Percentiles rank a stretch among this genome's conserved stretches.
These are phyloP conservation scores for Ptychoptera albimana DNA, from an alignment of 2,888 invertebrate genomes.

Conservation along the genomic window DNA sequence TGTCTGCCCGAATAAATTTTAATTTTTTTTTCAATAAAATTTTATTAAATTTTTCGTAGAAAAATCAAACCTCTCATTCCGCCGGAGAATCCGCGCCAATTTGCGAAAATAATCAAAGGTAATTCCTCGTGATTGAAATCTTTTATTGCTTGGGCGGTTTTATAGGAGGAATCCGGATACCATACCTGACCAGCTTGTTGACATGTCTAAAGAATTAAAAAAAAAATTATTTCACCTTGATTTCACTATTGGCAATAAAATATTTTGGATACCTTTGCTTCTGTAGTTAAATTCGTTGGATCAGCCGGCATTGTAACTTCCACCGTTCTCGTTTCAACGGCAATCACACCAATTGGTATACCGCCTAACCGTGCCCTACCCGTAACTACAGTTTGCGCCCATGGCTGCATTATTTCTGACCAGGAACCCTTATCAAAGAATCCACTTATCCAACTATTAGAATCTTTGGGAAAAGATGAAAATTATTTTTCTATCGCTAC, in stretches of 20 bases:
- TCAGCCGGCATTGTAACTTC: slow-evolving; percentile 93
- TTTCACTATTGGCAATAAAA: too few relatives aligned
- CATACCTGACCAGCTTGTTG: slow-evolving; percentile 92
- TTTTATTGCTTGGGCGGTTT: slow-evolving; percentile 94
- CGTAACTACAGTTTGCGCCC: slow-evolving; percentile 95
- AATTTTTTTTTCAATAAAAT: not conserved
- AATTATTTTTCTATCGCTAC: not conserved
- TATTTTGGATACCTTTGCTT: slow-evolving; percentile 76
- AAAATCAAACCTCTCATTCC: slow-evolving; percentile 77
- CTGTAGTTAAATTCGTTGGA: slow-evolving; percentile 95
- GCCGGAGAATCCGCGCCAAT: slow-evolving; percentile 99
- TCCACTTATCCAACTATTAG: slow-evolving; percentile 64
- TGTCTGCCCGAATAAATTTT: slow-evolving; percentile 36
- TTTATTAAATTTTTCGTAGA: too few relatives aligned
- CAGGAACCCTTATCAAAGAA: slow-evolving; percentile 88
- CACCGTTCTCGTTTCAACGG: slow-evolving; percentile 92
- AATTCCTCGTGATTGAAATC: slow-evolving; percentile 91
- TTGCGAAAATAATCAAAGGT: slow-evolving; percentile 94
- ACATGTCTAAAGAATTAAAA: slow-evolving; percentile 37
- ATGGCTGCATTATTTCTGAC: slow-evolving; percentile 86
- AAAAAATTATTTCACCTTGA: too few relatives aligned
- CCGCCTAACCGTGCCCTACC: slow-evolving; percentile 87
- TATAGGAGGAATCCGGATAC: slow-evolving; percentile 99
- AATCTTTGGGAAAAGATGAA: slow-evolving; percentile 26
- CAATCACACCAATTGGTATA: slow-evolving; percentile 91